These are phyloP conservation scores for Digitonthophagus gazella DNA, from an alignment of 2,888 invertebrate genomes.

Conservation along the genomic window DNA sequence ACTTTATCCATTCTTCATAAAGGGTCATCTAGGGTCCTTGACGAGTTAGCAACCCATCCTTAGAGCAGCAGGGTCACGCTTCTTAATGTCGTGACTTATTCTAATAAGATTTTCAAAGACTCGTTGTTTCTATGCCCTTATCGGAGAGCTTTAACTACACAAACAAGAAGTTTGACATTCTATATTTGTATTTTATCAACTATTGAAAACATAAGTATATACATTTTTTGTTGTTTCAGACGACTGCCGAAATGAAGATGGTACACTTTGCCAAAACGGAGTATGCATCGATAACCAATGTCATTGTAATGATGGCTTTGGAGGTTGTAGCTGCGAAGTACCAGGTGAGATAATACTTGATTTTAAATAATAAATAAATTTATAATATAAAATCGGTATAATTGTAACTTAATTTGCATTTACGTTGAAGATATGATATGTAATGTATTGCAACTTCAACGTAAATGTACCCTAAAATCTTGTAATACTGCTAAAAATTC, in stretches of 20 bases:
- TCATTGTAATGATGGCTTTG: slow-evolving; percentile 94
- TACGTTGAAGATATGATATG: too few species aligned
- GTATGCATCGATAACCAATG: slow-evolving; percentile 91
- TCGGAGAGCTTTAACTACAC: neutral
- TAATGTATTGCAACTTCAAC: too few species aligned
- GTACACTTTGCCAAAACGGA: slow-evolving; percentile 87
- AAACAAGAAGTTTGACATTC: too few species aligned
- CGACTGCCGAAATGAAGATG: slow-evolving; percentile 90
- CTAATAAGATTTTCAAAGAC: slow-evolving; percentile 25
- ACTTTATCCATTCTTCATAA: too few species aligned
- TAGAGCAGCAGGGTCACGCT: slow-evolving; percentile 14
- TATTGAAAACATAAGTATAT: too few species aligned
- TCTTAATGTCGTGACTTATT: slow-evolving; percentile 25
- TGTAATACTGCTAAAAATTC: neutral
- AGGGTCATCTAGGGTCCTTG: slow-evolving; percentile 22
- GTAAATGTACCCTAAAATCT: too few species aligned
- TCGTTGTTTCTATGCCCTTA: too few species aligned
- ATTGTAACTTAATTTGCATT: too few species aligned
- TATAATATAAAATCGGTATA: too few species aligned
- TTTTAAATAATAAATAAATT: too few species aligned
- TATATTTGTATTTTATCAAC: too few species aligned
- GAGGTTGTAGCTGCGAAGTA: slow-evolving; percentile 92
- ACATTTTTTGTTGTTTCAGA: slow-evolving; percentile 57
- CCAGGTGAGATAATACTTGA: slow-evolving; percentile 66
- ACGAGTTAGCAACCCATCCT: neutral